Evolutionary conservation across 2,888 invertebrate species (phyloP), one percentile per base, ranked within the genome.

Genomic region (Leucoptera coffeella): DNA sequence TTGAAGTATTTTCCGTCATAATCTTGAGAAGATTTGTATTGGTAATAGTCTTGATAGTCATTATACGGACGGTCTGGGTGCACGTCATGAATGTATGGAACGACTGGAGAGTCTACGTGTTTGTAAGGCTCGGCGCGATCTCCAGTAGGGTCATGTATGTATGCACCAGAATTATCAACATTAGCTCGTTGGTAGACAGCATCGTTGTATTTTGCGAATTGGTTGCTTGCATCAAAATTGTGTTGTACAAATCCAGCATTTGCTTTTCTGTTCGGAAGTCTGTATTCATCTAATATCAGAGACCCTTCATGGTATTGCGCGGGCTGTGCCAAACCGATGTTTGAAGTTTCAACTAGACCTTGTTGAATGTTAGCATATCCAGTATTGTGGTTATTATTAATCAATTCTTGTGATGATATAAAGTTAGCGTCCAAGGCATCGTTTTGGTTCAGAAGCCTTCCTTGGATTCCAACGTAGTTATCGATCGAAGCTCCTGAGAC

Each of bases 391-490:
- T 14, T 12, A 4, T 38, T 43, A 14, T 47, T 51, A 2, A 46
- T 42, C 4, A 48, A 35, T 45, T 67, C 65, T 34, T 65, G 65
- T 1, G 64, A 57, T 3, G 56, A 43, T 10, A 67, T 64, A 37
- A 59, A 67, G 35, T 67, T 67, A 2, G 48, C 38, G 33, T 65
- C 54, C 19, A 64, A 41, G 21, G 51, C 45, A 12, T 64, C 62
- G 4, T 43, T 47, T 14, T 47, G 43, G 3, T 43, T 41, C 9
- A 65, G 48, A 40, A 48, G 59, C 13, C 65, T 57, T 21, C 44
- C 43, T 39, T 71, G 72, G 19, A 72, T 57, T 5, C 72, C 72
- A 8, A 72, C 67, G 4, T 57, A 45, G 35, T 72, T 72, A 36
- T 59, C 37, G 5, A 64, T 38, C 2, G 67, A 44, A 0, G 72